Evolutionary conservation across 2,113 vertebrate species (phyloP).

Genomic region (Ciconia boyciana): DNA sequence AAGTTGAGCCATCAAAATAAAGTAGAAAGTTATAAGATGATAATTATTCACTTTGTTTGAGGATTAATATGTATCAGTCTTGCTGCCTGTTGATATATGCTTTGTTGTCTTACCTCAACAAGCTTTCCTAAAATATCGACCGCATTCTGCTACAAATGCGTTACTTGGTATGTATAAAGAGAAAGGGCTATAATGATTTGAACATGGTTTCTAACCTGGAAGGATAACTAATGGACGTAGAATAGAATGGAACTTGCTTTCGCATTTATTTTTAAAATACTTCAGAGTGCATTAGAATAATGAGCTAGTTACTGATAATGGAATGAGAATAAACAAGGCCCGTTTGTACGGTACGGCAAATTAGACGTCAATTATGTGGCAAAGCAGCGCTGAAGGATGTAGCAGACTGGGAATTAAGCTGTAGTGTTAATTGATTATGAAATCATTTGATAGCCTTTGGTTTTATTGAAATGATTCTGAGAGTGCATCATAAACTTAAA

Average conservation of each 20-base stretch:
- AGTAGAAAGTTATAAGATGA: not conserved
- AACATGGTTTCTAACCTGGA: not conserved
- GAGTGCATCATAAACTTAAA: conserved; percentile 20
- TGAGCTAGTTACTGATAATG: conserved; percentile 48
- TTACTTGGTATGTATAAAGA: not conserved
- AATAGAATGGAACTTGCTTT: conserved; percentile 10
- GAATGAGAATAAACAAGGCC: conserved; percentile 47
- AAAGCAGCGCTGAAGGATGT: conserved; percentile 23
- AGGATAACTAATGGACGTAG: not conserved
- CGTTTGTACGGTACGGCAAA: conserved; percentile 8
- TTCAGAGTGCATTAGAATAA: conserved; percentile 54
- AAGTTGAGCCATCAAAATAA: not conserved
- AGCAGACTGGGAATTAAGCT: conserved; percentile 50
- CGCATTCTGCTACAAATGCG: not conserved
- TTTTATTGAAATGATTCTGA: conserved; percentile 39
- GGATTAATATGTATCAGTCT: not conserved
- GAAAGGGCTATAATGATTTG: not conserved
- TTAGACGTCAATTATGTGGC: conserved; percentile 41
- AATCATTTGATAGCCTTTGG: conserved; percentile 47
- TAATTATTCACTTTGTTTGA: not conserved
- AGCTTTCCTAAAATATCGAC: not conserved
- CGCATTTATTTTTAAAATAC: conserved; percentile 31
- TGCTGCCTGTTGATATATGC: not conserved
- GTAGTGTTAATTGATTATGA: conserved; percentile 63
- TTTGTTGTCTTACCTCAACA: not conserved